Evolutionary conservation across 2,797 vertebrate species (phyloP), one percentile per base, ranked within the genome.

Genomic region (Ptychobarbus kaznakovi): DNA sequence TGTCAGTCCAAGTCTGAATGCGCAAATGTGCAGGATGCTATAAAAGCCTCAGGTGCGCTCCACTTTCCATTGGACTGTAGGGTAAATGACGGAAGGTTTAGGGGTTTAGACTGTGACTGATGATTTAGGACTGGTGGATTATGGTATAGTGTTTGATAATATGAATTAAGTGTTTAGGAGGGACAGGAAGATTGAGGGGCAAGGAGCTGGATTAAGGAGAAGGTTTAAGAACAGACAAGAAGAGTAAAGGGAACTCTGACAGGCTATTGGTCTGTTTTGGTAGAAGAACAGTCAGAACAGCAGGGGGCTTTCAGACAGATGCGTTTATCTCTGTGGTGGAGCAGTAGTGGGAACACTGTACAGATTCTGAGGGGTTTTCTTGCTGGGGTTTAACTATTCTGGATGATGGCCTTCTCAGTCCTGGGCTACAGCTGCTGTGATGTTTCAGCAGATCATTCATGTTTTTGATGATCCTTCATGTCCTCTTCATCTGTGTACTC

Each of bases 401-500:
- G 80, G 81, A 87, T 69, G 58, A 72, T 78, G 84, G 88, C 82
- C 80, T 86, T 90, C 81, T 87, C 80, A 87, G 87, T 88, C 86
- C 83, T 75, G 76, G 87, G 88, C 86, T 89, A 88, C 88, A 86
- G 87, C 87, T 86, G 79, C 96, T 94, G 93, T 93, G 92, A 92
- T 76, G 86, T 85, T 88, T 90, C 94, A 94, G 92, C 93, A 94
- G 94, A 95, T 99, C 97, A 99, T 91, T 99, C 98, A 92, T 98
- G 97, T 93, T 98, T 99, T 93, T 96, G 96, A 92, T 99, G 98
- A 95, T 99, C 98, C 95, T 98, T 98, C 93, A 97, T 95, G 95
- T 99, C 98, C 94, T 99, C 98, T 92, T 99, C 98, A 89, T 99
- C 98, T 82, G 98, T 99, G 93, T 99, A 99, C 93, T 99, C 98